phyloP scores from a whole-genome alignment of 2,888 invertebrate species.

The Sepioteuthis lessoniana region DNA sequence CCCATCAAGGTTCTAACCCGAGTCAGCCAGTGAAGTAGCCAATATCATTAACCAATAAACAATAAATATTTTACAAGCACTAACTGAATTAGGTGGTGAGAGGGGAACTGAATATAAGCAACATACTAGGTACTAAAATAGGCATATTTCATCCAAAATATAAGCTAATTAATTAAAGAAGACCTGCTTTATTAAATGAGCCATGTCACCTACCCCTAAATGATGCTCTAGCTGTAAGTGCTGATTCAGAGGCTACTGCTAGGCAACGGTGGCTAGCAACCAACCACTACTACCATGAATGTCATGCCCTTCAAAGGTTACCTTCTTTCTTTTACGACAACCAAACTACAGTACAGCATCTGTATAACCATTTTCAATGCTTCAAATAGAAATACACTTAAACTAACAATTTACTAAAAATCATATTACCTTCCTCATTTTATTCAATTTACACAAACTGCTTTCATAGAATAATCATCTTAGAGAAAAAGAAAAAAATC shows the following conservation, averaged over 20 bases:
- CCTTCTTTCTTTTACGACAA: neutral
- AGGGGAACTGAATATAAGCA: no score
- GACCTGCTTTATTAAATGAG: neutral
- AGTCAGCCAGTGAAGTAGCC: neutral
- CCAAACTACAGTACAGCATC: neutral
- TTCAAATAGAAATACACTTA: no score
- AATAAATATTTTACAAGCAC: no score
- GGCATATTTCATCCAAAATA: no score
- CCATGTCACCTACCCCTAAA: neutral
- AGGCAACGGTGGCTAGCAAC: neutral
- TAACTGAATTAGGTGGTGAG: no score
- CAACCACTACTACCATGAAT: neutral
- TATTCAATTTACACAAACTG: no score
- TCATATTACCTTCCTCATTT: no score
- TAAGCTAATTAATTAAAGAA: neutral
- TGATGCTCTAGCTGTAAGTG: neutral
- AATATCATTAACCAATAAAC: neutral
- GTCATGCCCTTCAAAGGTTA: slow-evolving; percentile 33
- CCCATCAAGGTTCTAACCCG: neutral
- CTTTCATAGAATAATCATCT: no score
- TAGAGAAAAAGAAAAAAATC: no score
- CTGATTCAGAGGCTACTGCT: neutral
- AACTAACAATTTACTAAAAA: no score
- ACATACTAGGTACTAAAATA: no score
- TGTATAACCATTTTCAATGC: neutral